These are phyloP conservation scores for Gymnoscelis rufifasciata DNA, from an alignment of 2,888 invertebrate species.

Conservation along the genomic window DNA sequence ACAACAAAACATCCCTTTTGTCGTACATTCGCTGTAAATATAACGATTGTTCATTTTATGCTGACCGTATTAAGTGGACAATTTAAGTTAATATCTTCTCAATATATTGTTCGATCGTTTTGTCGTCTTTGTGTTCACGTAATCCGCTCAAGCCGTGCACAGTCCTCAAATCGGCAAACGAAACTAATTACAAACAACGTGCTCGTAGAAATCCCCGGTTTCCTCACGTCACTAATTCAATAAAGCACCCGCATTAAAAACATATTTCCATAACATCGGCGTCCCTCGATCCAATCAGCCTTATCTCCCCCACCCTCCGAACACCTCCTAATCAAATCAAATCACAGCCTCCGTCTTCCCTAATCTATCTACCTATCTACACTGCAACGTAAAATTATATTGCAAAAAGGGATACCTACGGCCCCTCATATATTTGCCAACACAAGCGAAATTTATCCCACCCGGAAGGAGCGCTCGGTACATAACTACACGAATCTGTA, in stretches of 20 bases:
- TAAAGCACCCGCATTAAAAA: conserved; percentile 76
- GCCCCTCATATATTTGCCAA: conserved; percentile 77
- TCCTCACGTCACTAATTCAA: conserved; percentile 72
- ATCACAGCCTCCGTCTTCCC: conserved; percentile 77
- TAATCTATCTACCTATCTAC: conserved; percentile 77
- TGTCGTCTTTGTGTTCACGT: conserved; percentile 21
- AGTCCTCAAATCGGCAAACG: background rate
- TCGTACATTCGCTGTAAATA: conserved; percentile 49
- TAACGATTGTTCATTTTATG: conserved; percentile 44
- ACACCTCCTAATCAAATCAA: conserved; percentile 80
- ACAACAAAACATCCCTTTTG: conserved; percentile 54
- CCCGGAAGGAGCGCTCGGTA: conserved; percentile 67
- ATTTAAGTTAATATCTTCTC: conserved; percentile 33
- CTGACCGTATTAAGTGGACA: conserved; percentile 62
- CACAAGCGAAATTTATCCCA: conserved; percentile 76
- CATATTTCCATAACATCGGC: conserved; percentile 72
- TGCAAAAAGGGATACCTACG: conserved; percentile 76
- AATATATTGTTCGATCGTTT: conserved; percentile 18
- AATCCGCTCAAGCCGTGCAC: conserved; percentile 3
- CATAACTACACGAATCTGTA: conserved; percentile 62
- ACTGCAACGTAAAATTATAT: conserved; percentile 76
- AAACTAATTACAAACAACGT: conserved; percentile 7
- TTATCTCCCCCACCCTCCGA: conserved; percentile 72
- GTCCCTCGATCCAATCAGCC: conserved; percentile 71
- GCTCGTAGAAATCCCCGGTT: conserved; percentile 57